Percentiles rank a stretch among this genome's conserved stretches.
These are phyloP conservation scores for Pissodes strobi DNA, from an alignment of 1,140 invertebrate species.

Conservation along the genomic window DNA sequence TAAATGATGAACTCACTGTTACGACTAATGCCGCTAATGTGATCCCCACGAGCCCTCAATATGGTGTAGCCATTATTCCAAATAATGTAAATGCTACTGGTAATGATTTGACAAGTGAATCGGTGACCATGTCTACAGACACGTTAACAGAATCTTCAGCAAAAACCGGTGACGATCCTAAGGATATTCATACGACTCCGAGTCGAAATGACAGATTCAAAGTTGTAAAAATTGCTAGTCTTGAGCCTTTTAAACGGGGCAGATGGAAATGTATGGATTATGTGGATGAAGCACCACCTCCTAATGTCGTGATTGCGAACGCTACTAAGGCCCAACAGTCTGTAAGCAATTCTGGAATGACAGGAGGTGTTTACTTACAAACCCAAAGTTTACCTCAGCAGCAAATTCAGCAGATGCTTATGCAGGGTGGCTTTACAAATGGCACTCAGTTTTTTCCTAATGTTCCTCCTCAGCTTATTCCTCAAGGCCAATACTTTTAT, in stretches of 20 bases:
- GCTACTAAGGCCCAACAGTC: constrained; percentile 36
- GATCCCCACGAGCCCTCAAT: constrained; percentile 56
- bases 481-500: constrained; percentile 53
- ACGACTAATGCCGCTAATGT: constrained; percentile 48
- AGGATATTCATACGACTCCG: constrained; percentile 52
- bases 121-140: constrained; percentile 35
- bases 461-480: constrained; percentile 49
- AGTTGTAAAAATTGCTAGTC: constrained; percentile 96
- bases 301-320: constrained; percentile 33
- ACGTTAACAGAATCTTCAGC: constrained; percentile 29
- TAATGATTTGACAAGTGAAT: constrained; percentile 37
- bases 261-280: constrained; percentile 97
- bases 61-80: constrained; percentile 53
- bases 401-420: constrained; percentile 53
- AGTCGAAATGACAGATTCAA: constrained; percentile 86
- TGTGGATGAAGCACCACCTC: constrained; percentile 65
- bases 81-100: constrained; percentile 32
- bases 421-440: constrained; percentile 49
- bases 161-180: constrained; percentile 39
- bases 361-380: constrained; percentile 48
- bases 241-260: constrained; percentile 91
- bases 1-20: constrained; percentile 29
- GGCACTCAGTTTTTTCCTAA: constrained; percentile 48
- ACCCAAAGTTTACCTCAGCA: constrained; percentile 54
- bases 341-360: constrained; percentile 33